Evolutionary conservation across 2,113 vertebrate genomes (phyloP), one percentile per base, ranked within the genome.

Genomic region (Limnothrissa miodon): DNA sequence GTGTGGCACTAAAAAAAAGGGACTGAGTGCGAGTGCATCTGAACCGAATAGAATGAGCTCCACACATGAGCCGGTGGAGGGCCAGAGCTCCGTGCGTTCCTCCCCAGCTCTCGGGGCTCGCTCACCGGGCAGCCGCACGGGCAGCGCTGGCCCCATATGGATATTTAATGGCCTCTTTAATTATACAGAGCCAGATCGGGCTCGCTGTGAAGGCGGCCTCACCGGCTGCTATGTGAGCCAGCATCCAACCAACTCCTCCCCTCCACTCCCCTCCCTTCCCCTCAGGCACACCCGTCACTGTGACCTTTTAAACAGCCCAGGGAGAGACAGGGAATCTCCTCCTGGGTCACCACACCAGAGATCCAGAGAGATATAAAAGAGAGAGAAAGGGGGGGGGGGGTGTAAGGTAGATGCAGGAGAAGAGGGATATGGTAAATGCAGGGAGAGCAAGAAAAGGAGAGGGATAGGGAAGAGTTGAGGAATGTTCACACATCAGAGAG

Each of bases 131-230:
- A 78, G 6, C 44, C n/a, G 83, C 79, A 29, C 33, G 59, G 46
- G 80, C 74, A 81, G 66, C 39, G 70, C 80, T 56, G 45, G 42
- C 1, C 39, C 81, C 23, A 78, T 81, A 80, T 85, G 80, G 66
- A 83, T 87, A 85, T 87, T 80, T 82, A 80, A 84, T 80, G 48
- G 53, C 39, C 79, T 83, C 45, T 48, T 85, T 85, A 83, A 86
- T 86, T 83, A 86, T 83, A 66, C 78, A 81, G 39, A 39, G 48
- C 42, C 70, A 80, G 80, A 79, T 82, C 81, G 79, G 78, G 45
- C 84, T 82, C 51, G 29, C 48, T 45, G 70, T 46, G 80, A 78
- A 84, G 83, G 79, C 79, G 53, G 51, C 46, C 46, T 48, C 36
- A 44, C 78, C 9, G 23, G 83, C 62, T 85, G 84, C 84, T 82